Evolutionary conservation across 2,797 vertebrate genomes (phyloP), one percentile per base, ranked within the genome.

Genomic region (Cynopterus sphinx): DNA sequence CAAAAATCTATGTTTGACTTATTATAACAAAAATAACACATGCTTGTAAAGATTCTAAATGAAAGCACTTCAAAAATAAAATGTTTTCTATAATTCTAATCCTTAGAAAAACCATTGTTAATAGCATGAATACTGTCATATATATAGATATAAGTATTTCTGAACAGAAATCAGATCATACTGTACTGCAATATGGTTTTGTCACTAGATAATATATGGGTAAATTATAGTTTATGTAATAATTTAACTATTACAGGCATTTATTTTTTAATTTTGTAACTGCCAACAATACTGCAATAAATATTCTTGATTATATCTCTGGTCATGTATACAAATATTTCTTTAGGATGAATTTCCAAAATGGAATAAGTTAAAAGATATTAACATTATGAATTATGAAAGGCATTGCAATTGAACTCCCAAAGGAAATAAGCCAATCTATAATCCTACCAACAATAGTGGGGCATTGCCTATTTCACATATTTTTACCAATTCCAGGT

Each of bases 331-430:
- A 13, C n/a, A 94, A 78, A 92, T 71, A 73, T 81, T 85, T 74
- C 33, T 73, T 57, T 68, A 89, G 9, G 65, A n/a, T 68, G 92
- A 68, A 81, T 89, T 68, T 89, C 49, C 15, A 59, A 89, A 92
- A 39, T 90, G 49, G 24, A 61, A n/a, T 84, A 84, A 88, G 15
- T 87, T 65, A 83, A 67, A 89, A 16, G 57, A 61, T 73, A 53
- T 43, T 90, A 90, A 75, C 61, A 79, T 90, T 88, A 68, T 67
- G 59, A 63, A 79, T 65, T 84, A 49, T 74, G 53, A 92, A 92
- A 89, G 15, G 41, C 8, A 81, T 10, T 53, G 41, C 33, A 88
- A 75, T 19, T 71, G 24, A 13, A 67, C n/a, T 77, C 28, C 31
- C 31, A 87, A 87, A 71, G 59, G 11, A 17, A 92, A 51, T 46